phyloP scores from a whole-genome alignment of 2,888 invertebrate genomes.

The Nemapogon koenigi region DNA sequence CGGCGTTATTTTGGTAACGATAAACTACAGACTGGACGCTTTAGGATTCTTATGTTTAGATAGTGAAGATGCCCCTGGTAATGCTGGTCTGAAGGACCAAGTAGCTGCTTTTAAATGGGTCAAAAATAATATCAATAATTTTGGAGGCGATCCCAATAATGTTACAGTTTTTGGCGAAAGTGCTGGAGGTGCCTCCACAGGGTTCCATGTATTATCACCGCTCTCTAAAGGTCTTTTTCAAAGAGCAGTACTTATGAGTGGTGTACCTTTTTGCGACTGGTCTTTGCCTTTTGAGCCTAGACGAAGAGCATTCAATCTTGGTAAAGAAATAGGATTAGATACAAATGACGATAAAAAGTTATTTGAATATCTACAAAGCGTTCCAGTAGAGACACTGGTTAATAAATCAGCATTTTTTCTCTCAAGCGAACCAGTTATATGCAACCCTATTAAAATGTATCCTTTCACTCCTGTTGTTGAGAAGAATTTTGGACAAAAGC shows the following conservation, averaged over 20 bases:
- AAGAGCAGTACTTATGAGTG: slow-evolving; percentile 33
- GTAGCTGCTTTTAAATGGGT: slow-evolving; percentile 31
- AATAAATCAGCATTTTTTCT: slow-evolving; percentile 14
- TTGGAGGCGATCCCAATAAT: slow-evolving; percentile 29
- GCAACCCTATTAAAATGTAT: slow-evolving; percentile 14
- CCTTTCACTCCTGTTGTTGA: slow-evolving; percentile 24
- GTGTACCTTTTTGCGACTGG: slow-evolving; percentile 25
- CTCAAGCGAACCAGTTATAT: slow-evolving; percentile 10
- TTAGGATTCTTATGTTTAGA: slow-evolving; percentile 61
- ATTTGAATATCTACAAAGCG: slow-evolving; percentile 23
- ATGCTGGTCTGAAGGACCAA: slow-evolving; percentile 58
- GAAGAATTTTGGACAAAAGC: slow-evolving; percentile 21
- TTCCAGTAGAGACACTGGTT: slow-evolving; percentile 21
- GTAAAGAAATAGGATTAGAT: slow-evolving; percentile 21
- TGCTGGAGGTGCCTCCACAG: slow-evolving; percentile 28
- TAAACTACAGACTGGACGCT: slow-evolving; percentile 60
- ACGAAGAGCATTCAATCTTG: slow-evolving; percentile 21
- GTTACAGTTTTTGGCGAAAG: slow-evolving; percentile 34
- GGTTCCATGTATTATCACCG: slow-evolving; percentile 29
- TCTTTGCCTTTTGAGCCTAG: slow-evolving; percentile 19
- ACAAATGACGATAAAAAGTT: slow-evolving; percentile 22
- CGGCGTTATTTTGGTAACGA: slow-evolving; percentile 57
- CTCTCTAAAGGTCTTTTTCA: slow-evolving; percentile 33
- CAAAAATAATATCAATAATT: slow-evolving; percentile 19
- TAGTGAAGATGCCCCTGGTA: slow-evolving; percentile 62